Base-by-base conservation (phyloP, 2,888 invertebrate genomes). In the Geotrupes spiniger region DNA sequence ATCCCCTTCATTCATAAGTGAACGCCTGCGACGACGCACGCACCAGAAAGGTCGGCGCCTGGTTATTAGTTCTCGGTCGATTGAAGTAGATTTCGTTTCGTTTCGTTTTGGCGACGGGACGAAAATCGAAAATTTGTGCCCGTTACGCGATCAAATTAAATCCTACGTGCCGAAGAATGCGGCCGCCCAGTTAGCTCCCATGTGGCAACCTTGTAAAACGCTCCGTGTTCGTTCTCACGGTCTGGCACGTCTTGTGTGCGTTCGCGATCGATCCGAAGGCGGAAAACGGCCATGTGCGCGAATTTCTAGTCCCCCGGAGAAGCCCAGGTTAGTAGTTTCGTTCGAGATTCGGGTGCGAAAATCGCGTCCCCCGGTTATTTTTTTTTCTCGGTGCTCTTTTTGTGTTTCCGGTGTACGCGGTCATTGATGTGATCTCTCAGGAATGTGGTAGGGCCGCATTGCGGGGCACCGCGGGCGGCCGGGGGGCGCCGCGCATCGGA, bases 391-490 rank as follows among this genome's bases (percentile, higher is more conserved):
- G 54, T 59, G 52, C 57, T 62, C 38, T 41, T 42, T 46, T 53
- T 46, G 36, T 48, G 66, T 71, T 65, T 70, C 70, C 70, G 69
- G 69, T 64, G 64, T 61, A 69, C 71, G n/a, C n/a, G 72, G 71
- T 72, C 74, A 74, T 74, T 74, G 72, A 74, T 72, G 72, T 72
- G 73, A 71, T 74, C 71, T 70, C 68, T 63, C 54, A 62, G 72
- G 74, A 73, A 74, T 74, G 74, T 70, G 70, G 72, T 71, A 69
- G 69, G 70, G 70, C 70, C 63, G 63, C 66, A 60, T 62, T 55
- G 56, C 56, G 54, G 56, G 54, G 51, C 52, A 51, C 49, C 38
- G 45, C 31, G 54, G 58, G 62, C 21, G 59, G 52, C 50, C 56
- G 63, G 61, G 64, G 66, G 60, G 59, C 51, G 66, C 52, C 53